Evolutionary conservation across 2,113 vertebrate species (phyloP), one percentile per base, ranked within the genome.

Genomic region (Halichoeres trimaculatus): DNA sequence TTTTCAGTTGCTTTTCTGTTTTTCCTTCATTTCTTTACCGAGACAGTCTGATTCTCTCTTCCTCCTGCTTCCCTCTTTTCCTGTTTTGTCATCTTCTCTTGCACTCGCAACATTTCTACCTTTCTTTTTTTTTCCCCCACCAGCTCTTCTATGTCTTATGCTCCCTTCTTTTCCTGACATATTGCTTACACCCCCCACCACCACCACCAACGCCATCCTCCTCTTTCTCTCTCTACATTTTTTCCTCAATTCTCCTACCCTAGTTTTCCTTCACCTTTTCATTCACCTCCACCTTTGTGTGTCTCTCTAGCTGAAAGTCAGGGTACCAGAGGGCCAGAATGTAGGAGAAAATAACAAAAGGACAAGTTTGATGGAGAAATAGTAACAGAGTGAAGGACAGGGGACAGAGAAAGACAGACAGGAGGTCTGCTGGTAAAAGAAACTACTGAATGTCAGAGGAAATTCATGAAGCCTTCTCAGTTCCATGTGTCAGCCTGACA

Each of bases 121-220:
- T 81, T 87, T 84, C 67, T 68, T 70, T 78, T 66, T 76, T 72
- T 83, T n/a, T n/a, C n/a, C n/a, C 62, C 85, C 84, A 80, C 36
- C 61, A 24, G 2, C 68, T 82, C 74, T 74, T 77, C 68, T 40
- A 48, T 64, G 61, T 72, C 55, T 80, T 55, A 23, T 63, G 56
- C 41, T 68, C 58, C 58, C 54, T 81, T 78, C 54, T 76, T 75
- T 79, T 64, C 26, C 56, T 84, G 70, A 85, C 70, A 78, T 60
- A 48, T 48, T 71, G 41, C 64, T 48, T 38, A 30, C 30, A 30
- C 3, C 76, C 45, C 30, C 30, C 30, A 30, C 30, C 6, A 6
- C 30, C 30, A 3, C 66, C 55, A 43, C 67, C 65, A 36, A 41
- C 24, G 24, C 41, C 1, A 5, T 14, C 16, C 35, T 10, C n/a